Base-by-base conservation (phyloP, 2,888 invertebrate species). In the Myopa tessellatipennis region DNA sequence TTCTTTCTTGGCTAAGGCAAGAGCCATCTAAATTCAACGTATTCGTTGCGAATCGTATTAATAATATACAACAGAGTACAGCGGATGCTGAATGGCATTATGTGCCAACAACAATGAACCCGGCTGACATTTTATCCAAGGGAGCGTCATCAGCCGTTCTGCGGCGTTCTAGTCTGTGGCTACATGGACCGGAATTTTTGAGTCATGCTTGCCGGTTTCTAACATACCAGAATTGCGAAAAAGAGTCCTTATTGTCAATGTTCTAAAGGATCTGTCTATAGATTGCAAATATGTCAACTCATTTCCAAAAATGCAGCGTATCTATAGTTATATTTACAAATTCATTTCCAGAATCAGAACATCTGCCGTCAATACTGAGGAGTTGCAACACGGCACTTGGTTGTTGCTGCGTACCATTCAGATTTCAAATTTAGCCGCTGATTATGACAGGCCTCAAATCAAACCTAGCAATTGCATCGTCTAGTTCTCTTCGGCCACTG, bases 111-210 rank as follows among this genome's bases (percentile, higher is more conserved):
- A 14, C 52, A 36, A 50, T 78, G 72, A 55, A 55, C 52, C 72
- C 65, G 10, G 58, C 76, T 16, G 61, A 79, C 34, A 63, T 14
- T 76, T 60, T 12, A 79, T 77, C 45, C 55, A 68, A 79, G 58
- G 78, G 76, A 69, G 61, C 72, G 68, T 78, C 79, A 12, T 78
- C 79, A 52, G 75, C 71, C 18, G 79, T 76, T 12, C 72, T 81
- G 16, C 26, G 80, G 4, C 6, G 60, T 8, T 78, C 74, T 16
- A 68, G 63, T 16, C 52, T 79, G 8, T 79, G 79, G 81, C 74
- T 12, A 7, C 16, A 70, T 3, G 76, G 76, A 16, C 76, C 63
- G 8, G 8, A 26, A 12, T 70, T 63, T 12, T 52, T 76, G 38
- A 26, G 26, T 26, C 26, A 26, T 26, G 26, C 26, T 26, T 26